These are phyloP conservation scores for Chaetura pelagica DNA, from an alignment of 2,113 vertebrate species.

Conservation along the genomic window DNA sequence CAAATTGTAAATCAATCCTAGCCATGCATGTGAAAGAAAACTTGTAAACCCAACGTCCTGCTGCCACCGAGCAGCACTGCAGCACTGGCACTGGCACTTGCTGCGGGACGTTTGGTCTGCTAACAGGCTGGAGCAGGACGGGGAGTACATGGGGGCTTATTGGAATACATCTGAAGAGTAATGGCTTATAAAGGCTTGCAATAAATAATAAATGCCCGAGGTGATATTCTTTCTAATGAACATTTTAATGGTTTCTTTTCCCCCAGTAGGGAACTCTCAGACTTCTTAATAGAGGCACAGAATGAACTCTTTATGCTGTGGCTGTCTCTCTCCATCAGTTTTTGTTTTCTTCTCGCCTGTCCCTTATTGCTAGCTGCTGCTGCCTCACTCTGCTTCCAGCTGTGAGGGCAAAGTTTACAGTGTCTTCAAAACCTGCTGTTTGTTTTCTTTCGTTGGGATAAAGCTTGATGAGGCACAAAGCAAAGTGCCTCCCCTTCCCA, in stretches of 20 bases:
- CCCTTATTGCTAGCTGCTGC: conserved; percentile 11
- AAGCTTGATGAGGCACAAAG: not conserved
- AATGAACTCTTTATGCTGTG: not conserved
- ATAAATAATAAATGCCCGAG: conserved; percentile 32
- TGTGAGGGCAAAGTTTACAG: conserved; percentile 47
- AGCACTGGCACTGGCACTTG: conserved; percentile 16
- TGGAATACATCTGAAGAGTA: not conserved
- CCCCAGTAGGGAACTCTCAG: not conserved
- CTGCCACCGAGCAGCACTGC: not conserved
- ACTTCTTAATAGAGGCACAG: conserved; percentile 3
- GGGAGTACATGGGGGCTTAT: not conserved
- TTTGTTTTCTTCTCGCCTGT: conserved; percentile 5
- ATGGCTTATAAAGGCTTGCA: conserved; percentile 4
- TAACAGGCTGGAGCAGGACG: not conserved
- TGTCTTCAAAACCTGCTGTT: conserved; percentile 41
- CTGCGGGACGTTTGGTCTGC: not conserved
- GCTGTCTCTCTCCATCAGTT: not conserved
- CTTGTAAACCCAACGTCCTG: not conserved
- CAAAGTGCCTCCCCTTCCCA: not conserved
- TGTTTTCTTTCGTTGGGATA: conserved; percentile 27
- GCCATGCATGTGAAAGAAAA: not conserved
- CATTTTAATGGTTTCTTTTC: conserved; percentile 50
- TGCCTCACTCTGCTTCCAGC: conserved; percentile 15
- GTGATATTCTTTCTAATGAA: conserved; percentile 62
- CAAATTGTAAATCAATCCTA: not conserved